Conservation (phyloP, 2,797 vertebrate genomes). For the Malurus splendens region DNA sequence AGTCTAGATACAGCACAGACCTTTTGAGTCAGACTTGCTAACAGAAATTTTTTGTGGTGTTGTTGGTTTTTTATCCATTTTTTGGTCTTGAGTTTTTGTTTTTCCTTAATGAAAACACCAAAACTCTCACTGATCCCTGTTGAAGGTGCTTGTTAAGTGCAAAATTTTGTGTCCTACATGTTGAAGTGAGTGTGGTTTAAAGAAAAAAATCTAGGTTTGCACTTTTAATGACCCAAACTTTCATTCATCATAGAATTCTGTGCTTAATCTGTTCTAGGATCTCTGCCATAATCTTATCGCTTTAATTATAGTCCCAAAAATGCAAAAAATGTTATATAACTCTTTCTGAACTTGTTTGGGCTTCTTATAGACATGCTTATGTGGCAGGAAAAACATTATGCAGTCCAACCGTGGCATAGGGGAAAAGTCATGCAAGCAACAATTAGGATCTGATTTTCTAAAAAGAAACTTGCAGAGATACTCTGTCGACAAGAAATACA, state of each 20-base stretch:
- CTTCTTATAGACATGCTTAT: conserved; percentile 69
- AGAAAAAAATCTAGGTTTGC: conserved; percentile 38
- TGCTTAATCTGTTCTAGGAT: conserved; percentile 83
- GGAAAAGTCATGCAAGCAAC: conserved; percentile 27
- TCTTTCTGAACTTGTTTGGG: conserved; percentile 72
- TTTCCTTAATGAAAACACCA: background rate
- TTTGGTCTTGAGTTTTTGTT: background rate
- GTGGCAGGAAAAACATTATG: conserved; percentile 55
- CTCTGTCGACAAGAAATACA: background rate
- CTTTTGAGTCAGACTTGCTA: background rate
- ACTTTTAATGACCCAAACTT: conserved; percentile 71
- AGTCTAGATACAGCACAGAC: background rate
- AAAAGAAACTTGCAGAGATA: background rate
- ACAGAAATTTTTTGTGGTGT: background rate
- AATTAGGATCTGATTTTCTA: background rate
- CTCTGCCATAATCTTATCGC: conserved; percentile 80
- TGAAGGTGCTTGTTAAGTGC: background rate
- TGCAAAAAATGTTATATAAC: conserved; percentile 85
- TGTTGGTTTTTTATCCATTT: background rate
- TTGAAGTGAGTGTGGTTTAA: conserved; percentile 4
- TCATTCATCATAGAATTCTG: conserved; percentile 67
- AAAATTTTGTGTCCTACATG: background rate
- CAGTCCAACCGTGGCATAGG: conserved; percentile 37
- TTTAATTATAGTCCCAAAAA: conserved; percentile 82
- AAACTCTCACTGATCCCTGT: background rate